Base-by-base conservation (phyloP, 1,140 invertebrate species). In the Drosophila parabipectinata region DNA sequence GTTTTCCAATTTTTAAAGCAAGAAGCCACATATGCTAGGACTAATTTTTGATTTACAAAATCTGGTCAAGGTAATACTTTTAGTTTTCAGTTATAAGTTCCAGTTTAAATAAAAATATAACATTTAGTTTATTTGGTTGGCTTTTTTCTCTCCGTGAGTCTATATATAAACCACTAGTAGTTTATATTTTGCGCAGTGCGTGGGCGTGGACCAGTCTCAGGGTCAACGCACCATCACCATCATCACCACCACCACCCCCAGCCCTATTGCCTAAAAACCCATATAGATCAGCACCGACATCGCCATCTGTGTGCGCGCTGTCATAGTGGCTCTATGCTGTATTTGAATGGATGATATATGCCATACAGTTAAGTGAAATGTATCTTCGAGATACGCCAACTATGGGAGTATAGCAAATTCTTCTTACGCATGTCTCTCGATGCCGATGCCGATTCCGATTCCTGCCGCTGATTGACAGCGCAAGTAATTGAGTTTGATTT, bases 401-500 rank as follows among this genome's bases (percentile, higher is more conserved):
- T 67, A 56, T 68, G 66, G 63, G 63, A 59, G 67, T 57, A 56
- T 24, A 66, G 44, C 50, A 41, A 59, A 47, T 44, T 53, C 51
- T 71, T 87, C 81, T 87, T 85, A 87, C 81, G 82, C 82, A 85
- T 85, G 82, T 71, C 81, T 85, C 77, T 21, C 63, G 52, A 21
- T 21, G 21, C 21, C 21, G 21, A 76, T 68, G 47, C 44, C 52
- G 55, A 81, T 57, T 77, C 62, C 79, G 73, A 80, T 85, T 74
- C 77, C 81, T 84, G 67, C 57, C 81, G 59, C 58, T 85, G 82
- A 88, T 85, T 85, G 82, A 85, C 82, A 85, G 83, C 83, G 54
- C 59, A 75, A 61, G 82, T 85, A 85, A 85, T 85, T 85, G 83
- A 88, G 71, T 85, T 85, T 85, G 82, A 85, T 85, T 85, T 85